Percentiles rank a stretch among this genome's conserved stretches.
Conservation (phyloP, 2,797 vertebrate species). For the Borostomias antarcticus region DNA sequence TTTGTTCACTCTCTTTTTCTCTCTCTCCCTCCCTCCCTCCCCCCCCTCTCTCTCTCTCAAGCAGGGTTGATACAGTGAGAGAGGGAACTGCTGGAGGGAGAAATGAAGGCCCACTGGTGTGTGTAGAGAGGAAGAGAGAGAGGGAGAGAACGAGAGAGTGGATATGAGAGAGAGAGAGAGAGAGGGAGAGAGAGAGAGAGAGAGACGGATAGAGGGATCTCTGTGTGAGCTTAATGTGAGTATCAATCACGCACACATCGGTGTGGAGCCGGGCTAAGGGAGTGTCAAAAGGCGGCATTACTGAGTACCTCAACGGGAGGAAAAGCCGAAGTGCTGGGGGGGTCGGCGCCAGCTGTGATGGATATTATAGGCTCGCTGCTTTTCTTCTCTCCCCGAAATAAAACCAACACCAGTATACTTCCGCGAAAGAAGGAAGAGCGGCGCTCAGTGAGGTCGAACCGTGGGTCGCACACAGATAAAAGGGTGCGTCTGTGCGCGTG, state of each 20-base stretch:
- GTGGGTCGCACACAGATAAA: too few species aligned
- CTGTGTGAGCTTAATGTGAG: slow-evolving; percentile 31
- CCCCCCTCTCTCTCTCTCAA: slow-evolving; percentile 8
- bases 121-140: slow-evolving; percentile 11
- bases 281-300: slow-evolving; percentile 8
- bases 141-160: slow-evolving; percentile 16
- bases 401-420: slow-evolving; percentile 51
- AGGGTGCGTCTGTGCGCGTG: slow-evolving; percentile 7
- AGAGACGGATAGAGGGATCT: slow-evolving; percentile 21
- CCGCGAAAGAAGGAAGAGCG: slow-evolving; percentile 8
- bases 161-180: slow-evolving; percentile 20
- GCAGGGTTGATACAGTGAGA: slow-evolving; percentile 14
- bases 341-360: slow-evolving; percentile 35
- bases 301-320: background rate
- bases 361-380: slow-evolving; percentile 33
- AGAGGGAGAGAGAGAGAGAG: slow-evolving; percentile 7
- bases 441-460: background rate
- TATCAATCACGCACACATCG: slow-evolving; percentile 24
- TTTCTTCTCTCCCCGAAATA: slow-evolving; percentile 49
- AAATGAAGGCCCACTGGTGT: slow-evolving; percentile 17
- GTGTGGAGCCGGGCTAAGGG: slow-evolving; percentile 8
- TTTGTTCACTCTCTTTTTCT: background rate
- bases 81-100: slow-evolving; percentile 18
- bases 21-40: background rate
- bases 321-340: background rate